Evolutionary conservation across 1,140 invertebrate genomes (phyloP).

Genomic region (Rhyzopertha dominica): DNA sequence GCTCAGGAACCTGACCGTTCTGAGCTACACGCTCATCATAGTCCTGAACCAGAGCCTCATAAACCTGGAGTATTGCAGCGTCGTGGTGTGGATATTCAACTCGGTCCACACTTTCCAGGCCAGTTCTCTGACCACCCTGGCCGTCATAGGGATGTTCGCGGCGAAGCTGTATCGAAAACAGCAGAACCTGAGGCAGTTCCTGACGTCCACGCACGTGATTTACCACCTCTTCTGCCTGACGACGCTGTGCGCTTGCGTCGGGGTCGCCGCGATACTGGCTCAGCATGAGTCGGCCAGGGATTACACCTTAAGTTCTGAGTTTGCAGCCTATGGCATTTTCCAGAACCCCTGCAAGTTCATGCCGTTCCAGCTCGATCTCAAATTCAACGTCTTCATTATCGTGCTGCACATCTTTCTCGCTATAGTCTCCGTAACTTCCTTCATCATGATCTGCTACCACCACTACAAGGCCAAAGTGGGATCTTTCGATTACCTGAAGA

Average conservation of each 20-base stretch:
- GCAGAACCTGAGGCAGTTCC: conserved; percentile 47
- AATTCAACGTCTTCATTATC: conserved; percentile 50
- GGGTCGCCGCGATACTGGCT: conserved; percentile 46
- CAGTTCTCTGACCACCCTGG: conserved; percentile 50
- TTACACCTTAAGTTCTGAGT: conserved; percentile 12
- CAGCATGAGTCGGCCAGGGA: conserved; percentile 26
- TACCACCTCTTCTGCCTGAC: conserved; percentile 53
- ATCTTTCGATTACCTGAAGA: conserved; percentile 40
- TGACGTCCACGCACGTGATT: conserved; percentile 50
- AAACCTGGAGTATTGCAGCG: conserved; percentile 44
- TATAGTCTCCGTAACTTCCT: conserved; percentile 39
- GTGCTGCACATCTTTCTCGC: conserved; percentile 48
- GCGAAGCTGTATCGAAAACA: conserved; percentile 47
- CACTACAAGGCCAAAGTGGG: conserved; percentile 28
- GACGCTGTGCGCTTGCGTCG: conserved; percentile 49
- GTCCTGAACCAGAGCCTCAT: conserved; percentile 36
- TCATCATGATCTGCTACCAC: conserved; percentile 34
- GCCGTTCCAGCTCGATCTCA: conserved; percentile 47
- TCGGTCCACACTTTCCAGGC: conserved; percentile 53
- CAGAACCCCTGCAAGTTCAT: conserved; percentile 44
- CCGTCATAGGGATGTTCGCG: conserved; percentile 49
- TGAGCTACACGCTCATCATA: conserved; percentile 42
- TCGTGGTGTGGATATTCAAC: conserved; percentile 49
- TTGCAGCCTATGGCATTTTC: conserved; percentile 16
- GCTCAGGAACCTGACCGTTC: conserved; percentile 43